Base-by-base conservation (phyloP, 2,888 invertebrate genomes). In the Autographa gamma region DNA sequence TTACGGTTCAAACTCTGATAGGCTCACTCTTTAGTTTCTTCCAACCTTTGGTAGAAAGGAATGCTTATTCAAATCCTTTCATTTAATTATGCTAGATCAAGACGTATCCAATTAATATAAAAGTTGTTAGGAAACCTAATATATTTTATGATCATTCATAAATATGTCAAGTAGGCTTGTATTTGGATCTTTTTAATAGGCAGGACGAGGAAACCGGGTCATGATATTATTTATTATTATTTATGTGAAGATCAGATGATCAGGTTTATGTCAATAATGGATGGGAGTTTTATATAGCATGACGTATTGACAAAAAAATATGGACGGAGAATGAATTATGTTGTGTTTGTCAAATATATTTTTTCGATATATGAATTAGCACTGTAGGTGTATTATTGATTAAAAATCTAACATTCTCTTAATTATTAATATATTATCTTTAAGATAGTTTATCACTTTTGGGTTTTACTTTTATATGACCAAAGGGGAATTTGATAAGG, bases 201-300 rank as follows among this genome's bases (percentile, higher is more conserved):
- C 8, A 61, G 34, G 67, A 69, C 71, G 70, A 68, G 11, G 5
- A 43, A 62, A 80, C 73, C 78, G 60, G 66, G 70, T 67, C 74
- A 60, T 18, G 31, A 59, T 34, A 41, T 67, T 38, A 73, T 78
- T 71, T 70, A 78, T 68, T 74, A 74, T 64, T 78, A 69, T 76
- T 66, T 60, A 79, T 41, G 69, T 25, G 59, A 72, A 38, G 31
- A 48, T 63, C 54, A 71, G 73, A 73, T 74, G 82, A 79, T 76
- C 82, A 70, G 76, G 79, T 80, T 79, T 73, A 69, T 73, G 73
- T 71, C 71, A 68, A 75, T 68, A 73, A 18, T 64, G 63, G 67
- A 64, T 25, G 32, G 11, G 25, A 25, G 11, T 19, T 43, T 63
- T 52, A 61, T 7, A 60, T 41, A 59, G 38, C 31, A 65, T 73